phyloP scores from a whole-genome alignment of 2,113 vertebrate species.

The Manacus vitellinus region DNA sequence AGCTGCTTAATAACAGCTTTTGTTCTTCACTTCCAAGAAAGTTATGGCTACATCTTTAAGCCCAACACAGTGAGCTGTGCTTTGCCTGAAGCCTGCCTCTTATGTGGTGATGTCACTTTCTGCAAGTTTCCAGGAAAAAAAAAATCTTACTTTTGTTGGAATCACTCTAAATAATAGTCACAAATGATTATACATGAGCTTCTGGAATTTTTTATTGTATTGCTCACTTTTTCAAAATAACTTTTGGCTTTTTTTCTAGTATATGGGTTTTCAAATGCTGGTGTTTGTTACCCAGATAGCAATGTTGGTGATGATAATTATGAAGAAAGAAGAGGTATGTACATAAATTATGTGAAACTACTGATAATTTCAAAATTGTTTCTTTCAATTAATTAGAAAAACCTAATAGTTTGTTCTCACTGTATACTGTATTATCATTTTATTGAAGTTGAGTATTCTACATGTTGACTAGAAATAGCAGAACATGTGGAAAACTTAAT shows the following conservation, averaged over 20 bases:
- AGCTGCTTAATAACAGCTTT: background rate
- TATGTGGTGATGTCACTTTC: background rate
- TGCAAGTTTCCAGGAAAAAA: background rate
- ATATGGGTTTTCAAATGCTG: slow-evolving; percentile 5
- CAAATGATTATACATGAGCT: background rate
- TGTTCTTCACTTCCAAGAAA: background rate
- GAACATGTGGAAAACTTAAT: background rate
- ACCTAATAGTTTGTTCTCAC: background rate
- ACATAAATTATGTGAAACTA: background rate
- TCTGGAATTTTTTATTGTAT: background rate
- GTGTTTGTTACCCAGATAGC: background rate
- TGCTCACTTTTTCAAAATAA: background rate
- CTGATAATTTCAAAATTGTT: background rate
- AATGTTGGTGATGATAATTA: background rate
- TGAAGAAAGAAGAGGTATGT: slow-evolving; percentile 33
- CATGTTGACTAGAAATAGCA: background rate
- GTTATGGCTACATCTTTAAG: background rate
- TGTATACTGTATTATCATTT: background rate
- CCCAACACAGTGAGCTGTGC: background rate
- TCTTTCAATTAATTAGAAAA: background rate
- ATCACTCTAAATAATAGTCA: background rate
- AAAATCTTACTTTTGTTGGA: background rate
- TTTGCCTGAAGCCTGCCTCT: background rate
- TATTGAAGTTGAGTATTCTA: background rate
- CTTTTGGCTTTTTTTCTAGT: background rate